Percentiles rank a stretch among this genome's conserved stretches.
These are phyloP conservation scores for Struthio camelus DNA, from an alignment of 2,113 vertebrate genomes.

Conservation along the genomic window DNA sequence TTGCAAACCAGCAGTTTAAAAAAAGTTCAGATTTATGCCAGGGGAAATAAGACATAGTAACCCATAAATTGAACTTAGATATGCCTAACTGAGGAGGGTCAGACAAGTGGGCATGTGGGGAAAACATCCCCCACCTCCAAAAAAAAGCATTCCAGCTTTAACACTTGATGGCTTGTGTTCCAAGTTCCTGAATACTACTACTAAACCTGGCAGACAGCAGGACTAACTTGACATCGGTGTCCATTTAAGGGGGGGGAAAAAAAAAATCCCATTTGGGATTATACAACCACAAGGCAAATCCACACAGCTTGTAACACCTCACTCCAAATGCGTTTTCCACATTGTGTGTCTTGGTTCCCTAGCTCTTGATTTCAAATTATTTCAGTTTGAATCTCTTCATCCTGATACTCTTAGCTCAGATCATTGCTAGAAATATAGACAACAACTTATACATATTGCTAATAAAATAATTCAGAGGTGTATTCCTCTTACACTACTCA, in stretches of 20 bases:
- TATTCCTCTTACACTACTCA: background rate
- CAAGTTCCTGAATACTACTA: background rate
- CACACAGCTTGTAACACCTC: background rate
- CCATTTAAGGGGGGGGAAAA: background rate
- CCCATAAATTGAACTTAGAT: background rate
- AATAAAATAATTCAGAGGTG: background rate
- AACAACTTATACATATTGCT: background rate
- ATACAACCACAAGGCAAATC: background rate
- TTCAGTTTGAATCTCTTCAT: background rate
- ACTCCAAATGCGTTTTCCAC: background rate
- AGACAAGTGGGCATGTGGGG: accelerated
- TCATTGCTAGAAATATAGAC: background rate
- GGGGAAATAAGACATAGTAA: background rate
- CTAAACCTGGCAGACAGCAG: background rate
- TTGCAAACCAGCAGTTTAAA: background rate
- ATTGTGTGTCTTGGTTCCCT: background rate
- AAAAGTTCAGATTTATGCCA: background rate
- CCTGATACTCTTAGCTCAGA: background rate
- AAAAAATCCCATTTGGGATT: background rate
- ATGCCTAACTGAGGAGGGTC: background rate
- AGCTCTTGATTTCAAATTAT: background rate
- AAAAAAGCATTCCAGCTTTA: background rate
- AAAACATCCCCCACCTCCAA: background rate
- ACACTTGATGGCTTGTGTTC: background rate
- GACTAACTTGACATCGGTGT: background rate